A percentile compares a stretch with the other conserved stretches of the same genome.
phyloP scores from a whole-genome alignment of 2,113 vertebrate species.

The Gambusia holbrooki region DNA sequence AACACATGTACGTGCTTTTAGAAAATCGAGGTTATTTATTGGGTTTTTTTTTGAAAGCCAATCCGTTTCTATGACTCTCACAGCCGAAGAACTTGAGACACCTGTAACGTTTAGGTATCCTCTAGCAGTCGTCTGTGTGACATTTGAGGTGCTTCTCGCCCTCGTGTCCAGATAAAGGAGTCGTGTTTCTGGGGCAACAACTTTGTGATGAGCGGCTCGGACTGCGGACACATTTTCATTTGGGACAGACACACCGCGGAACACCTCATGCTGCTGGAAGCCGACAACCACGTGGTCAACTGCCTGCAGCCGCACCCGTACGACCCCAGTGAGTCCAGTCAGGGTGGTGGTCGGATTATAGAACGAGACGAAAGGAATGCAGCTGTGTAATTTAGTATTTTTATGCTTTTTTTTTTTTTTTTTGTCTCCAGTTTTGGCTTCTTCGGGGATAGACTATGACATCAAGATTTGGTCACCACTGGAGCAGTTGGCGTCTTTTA shows the following conservation, averaged over 20 bases:
- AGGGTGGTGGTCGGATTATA: not conserved
- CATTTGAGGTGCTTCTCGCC: not conserved
- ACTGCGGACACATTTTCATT: constrained; percentile 98
- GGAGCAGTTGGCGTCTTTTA: constrained; percentile 92
- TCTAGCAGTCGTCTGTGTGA: too few relatives aligned
- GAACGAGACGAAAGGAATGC: too few relatives aligned
- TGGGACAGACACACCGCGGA: constrained; percentile 97
- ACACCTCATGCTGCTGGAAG: constrained; percentile 96
- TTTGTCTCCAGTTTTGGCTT: constrained; percentile 89
- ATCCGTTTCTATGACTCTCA: not conserved
- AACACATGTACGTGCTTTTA: too few relatives aligned
- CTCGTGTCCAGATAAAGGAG: constrained; percentile 89
- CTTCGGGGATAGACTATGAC: constrained; percentile 98
- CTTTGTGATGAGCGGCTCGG: constrained; percentile 98
- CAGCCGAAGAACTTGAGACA: not conserved
- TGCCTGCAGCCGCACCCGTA: constrained; percentile 97
- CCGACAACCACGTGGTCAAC: constrained; percentile 99
- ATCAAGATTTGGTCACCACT: constrained; percentile 98
- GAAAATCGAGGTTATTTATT: too few relatives aligned
- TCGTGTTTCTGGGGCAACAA: constrained; percentile 98
- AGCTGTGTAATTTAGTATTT: not conserved
- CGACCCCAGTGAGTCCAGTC: constrained; percentile 89
- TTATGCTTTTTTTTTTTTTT: not conserved
- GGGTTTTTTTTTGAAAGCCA: too few relatives aligned
- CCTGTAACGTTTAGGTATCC: too few relatives aligned